Conservation (phyloP, 2,888 invertebrate genomes). For the Polyommatus icarus region DNA sequence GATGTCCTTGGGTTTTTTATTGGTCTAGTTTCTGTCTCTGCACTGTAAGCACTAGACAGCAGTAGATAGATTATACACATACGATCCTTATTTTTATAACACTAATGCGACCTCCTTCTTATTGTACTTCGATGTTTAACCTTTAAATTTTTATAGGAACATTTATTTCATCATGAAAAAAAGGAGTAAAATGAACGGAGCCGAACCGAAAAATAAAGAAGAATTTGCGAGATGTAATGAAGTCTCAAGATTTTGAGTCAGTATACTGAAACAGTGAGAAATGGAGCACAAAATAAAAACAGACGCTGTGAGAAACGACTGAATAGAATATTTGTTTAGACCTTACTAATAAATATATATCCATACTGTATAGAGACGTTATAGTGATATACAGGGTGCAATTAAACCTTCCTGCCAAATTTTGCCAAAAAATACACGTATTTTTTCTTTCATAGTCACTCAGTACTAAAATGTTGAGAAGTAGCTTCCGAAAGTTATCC, state of each 20-base stretch:
- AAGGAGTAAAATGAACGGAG: slow-evolving; percentile 49
- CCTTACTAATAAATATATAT: not conserved
- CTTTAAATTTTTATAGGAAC: slow-evolving; percentile 50
- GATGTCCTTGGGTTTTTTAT: no score
- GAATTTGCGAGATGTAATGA: slow-evolving; percentile 62
- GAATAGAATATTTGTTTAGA: slow-evolving; percentile 17
- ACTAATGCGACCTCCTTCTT: not conserved
- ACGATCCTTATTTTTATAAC: not conserved
- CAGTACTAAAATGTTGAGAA: no score
- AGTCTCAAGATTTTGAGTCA: slow-evolving; percentile 57
- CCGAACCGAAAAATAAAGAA: slow-evolving; percentile 56
- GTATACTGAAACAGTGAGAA: slow-evolving; percentile 32
- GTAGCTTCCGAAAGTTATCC: no score
- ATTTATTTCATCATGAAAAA: slow-evolving; percentile 58
- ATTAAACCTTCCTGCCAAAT: no score
- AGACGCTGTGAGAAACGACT: slow-evolving; percentile 19
- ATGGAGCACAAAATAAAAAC: slow-evolving; percentile 26
- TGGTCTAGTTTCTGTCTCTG: no score
- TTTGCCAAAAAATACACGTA: no score
- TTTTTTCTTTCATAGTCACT: no score
- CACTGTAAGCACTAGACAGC: not conserved
- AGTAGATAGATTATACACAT: not conserved
- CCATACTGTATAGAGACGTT: not conserved
- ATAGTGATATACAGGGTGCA: no score
- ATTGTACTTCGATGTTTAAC: not conserved